phyloP scores from a whole-genome alignment of 2,797 vertebrate genomes.

The Sparus aurata region DNA sequence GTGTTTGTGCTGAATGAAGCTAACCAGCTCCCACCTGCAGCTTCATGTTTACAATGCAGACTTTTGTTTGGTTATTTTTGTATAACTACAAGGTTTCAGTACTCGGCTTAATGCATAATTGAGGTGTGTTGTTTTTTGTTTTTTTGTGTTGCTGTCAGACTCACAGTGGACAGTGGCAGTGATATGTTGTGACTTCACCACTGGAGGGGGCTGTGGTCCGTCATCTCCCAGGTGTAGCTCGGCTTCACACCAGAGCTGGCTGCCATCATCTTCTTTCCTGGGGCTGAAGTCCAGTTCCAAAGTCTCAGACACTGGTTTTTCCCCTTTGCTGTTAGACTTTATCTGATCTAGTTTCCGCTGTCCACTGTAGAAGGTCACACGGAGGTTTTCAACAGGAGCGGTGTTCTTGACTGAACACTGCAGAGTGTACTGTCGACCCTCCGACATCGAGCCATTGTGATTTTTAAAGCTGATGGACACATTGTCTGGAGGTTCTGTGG shows the following conservation, averaged over 20 bases:
- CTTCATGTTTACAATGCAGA: no score
- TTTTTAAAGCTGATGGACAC: slow-evolving; percentile 58
- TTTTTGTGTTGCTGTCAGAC: slow-evolving; percentile 32
- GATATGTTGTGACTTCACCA: slow-evolving; percentile 56
- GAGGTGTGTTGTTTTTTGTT: no score
- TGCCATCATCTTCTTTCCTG: slow-evolving; percentile 60
- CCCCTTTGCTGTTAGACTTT: background rate
- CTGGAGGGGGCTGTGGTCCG: slow-evolving; percentile 64
- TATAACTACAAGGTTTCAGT: background rate
- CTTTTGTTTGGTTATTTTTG: background rate
- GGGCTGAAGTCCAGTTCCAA: slow-evolving; percentile 24
- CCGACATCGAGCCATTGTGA: slow-evolving; percentile 51
- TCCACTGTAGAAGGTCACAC: slow-evolving; percentile 68
- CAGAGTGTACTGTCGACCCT: slow-evolving; percentile 46
- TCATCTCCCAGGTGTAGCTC: slow-evolving; percentile 70
- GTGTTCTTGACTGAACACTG: slow-evolving; percentile 57
- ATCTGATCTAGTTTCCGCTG: background rate
- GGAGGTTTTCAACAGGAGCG: slow-evolving; percentile 53
- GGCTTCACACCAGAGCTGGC: slow-evolving; percentile 75
- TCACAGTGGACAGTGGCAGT: slow-evolving; percentile 69
- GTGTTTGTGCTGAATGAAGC: no score
- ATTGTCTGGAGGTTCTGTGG: slow-evolving; percentile 68
- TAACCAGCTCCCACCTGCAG: no score
- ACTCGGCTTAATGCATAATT: background rate
- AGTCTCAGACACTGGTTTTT: slow-evolving; percentile 46